phyloP scores from a whole-genome alignment of 1,140 invertebrate species.

The Drosophila nikananu region DNA sequence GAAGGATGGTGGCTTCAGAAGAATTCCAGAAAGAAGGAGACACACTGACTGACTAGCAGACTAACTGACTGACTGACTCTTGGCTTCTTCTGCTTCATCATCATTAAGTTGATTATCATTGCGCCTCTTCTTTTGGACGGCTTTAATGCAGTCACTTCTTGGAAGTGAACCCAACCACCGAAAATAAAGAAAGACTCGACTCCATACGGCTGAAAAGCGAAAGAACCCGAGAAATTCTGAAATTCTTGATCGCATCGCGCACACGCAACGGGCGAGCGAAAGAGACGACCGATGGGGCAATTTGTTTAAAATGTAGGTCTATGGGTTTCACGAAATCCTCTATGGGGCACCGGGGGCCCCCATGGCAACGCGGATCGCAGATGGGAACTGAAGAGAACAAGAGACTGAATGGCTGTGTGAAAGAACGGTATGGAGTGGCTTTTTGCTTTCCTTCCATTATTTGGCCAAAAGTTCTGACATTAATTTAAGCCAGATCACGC shows the following conservation, averaged over 20 bases:
- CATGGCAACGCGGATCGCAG: conserved; percentile 50
- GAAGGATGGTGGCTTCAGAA: conserved; percentile 21
- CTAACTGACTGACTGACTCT: conserved; percentile 48
- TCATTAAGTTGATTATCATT: conserved; percentile 62
- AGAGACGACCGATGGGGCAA: conserved; percentile 53
- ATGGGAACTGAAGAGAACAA: conserved; percentile 21
- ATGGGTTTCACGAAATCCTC: conserved; percentile 81
- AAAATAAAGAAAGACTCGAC: conserved; percentile 51
- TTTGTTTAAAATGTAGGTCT: conserved; percentile 85
- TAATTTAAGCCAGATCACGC: conserved; percentile 61
- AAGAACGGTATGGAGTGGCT: conserved; percentile 23
- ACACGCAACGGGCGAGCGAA: conserved; percentile 31
- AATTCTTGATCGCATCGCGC: conserved; percentile 73
- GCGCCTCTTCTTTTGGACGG: conserved; percentile 9
- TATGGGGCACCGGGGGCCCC: conserved; percentile 57
- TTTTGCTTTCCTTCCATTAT: conserved; percentile 60
- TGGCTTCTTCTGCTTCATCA: conserved; percentile 50
- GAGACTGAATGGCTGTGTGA: conserved; percentile 13
- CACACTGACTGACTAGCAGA: conserved; percentile 60
- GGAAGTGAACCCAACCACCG: conserved; percentile 62
- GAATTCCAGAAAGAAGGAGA: conserved; percentile 26
- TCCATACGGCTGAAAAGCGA: conserved; percentile 43
- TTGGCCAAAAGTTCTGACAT: conserved; percentile 52
- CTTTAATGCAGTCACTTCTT: conserved; percentile 66
- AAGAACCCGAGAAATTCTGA: conserved; percentile 58